These are phyloP conservation scores for Limulus polyphemus DNA, from an alignment of 2,888 invertebrate genomes.

Conservation along the genomic window DNA sequence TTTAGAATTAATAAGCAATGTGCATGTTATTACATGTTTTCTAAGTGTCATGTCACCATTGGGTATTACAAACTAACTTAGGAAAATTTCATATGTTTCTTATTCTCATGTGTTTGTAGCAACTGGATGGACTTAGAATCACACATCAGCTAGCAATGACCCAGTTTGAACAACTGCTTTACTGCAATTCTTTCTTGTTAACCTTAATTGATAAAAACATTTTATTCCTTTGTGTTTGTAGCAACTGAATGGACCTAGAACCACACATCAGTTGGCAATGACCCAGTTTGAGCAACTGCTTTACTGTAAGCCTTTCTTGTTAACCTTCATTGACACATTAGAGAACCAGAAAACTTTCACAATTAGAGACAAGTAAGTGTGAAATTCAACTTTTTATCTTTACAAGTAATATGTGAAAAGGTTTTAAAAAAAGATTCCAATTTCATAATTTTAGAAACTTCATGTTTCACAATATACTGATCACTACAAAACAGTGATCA, in stretches of 20 bases:
- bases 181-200: constrained; percentile 39
- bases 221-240: no score
- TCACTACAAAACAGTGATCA: no score
- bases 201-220: constrained; percentile 39
- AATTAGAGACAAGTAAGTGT: constrained; percentile 60
- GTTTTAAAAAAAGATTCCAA: no score
- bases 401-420: no score
- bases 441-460: no score
- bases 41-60: no score
- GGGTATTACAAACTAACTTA: no score
- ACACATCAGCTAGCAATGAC: constrained; percentile 53
- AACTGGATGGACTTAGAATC: constrained; percentile 64
- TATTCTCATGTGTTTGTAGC: constrained; percentile 32
- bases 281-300: constrained; percentile 41
- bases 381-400: no score
- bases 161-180: constrained; percentile 41
- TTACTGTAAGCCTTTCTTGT: constrained; percentile 38
- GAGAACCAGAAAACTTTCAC: constrained; percentile 38
- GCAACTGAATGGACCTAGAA: constrained; percentile 62
- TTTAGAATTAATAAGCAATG: no score
- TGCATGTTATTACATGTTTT: no score
- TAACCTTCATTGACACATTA: constrained; percentile 38
- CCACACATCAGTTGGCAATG: constrained; percentile 55
- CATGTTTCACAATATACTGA: no score
- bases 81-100: no score